Evolutionary conservation across 2,888 invertebrate species (phyloP), one percentile per base, ranked within the genome.

Genomic region (Sinohyriopsis cumingii): DNA sequence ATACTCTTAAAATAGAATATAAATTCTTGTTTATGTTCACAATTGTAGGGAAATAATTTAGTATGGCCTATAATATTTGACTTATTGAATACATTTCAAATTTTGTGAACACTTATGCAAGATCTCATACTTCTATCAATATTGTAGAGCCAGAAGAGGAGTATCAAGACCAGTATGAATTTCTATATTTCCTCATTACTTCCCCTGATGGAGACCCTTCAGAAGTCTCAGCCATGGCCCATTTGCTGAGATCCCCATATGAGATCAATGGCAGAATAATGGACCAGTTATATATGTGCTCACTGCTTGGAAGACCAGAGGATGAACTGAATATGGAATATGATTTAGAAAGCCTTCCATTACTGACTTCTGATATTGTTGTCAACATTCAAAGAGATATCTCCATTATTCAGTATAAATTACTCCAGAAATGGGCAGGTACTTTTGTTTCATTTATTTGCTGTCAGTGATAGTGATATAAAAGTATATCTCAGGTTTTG

Each of bases 71-170:
- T 33, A 33, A 33, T 33, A 33, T 7, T 33, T 33, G 33, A 33
- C 7, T 33, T 33, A 33, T 33, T 33, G 33, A 33, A 33, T 33
- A 33, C 33, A 33, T 33, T 33, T 9, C 33, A 5, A 7, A 33
- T 33, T 7, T 33, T 33, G 33, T 33, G 7, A 33, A 33, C 9
- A 33, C 7, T 33, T 33, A 33, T 33, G 7, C 9, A 33, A 33
- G 7, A 33, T 33, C 33, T 28, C 9, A 33, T 33, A 33, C 33
- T 45, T 45, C 2, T 45, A 15, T 45, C 12, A 65, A 53, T 28
- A 20, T 75, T 72, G 33, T 65, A 82, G 82, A 82, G 56, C 81
- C 80, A 61, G 82, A 82, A 54, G 82, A 82, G 61, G 82, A 81
- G 20, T 68, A 75, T 4, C 72, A 76, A 53, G 73, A 72, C n/a